Conservation (phyloP, 2,113 vertebrate species). For the Lynx canadensis region DNA sequence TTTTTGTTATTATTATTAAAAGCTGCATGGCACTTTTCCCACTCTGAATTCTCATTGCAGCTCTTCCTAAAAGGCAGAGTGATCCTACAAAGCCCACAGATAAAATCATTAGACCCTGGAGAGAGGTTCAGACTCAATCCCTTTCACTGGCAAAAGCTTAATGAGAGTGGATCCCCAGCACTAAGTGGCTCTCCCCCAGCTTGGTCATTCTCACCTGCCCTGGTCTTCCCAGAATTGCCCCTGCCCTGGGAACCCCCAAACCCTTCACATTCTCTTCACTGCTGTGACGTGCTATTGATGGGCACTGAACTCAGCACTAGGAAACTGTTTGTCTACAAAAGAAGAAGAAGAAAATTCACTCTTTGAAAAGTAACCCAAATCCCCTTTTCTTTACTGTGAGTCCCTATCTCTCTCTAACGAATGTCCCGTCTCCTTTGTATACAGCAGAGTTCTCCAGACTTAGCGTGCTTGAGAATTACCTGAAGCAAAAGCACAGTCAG, state of each 20-base stretch:
- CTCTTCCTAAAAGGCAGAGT: background rate
- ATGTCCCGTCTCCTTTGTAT: background rate
- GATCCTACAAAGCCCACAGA: background rate
- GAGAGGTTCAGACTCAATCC: background rate
- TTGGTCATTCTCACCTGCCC: too few species aligned
- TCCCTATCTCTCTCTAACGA: background rate
- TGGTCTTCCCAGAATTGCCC: background rate
- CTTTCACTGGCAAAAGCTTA: background rate
- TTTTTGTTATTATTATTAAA: background rate
- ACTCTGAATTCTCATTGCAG: background rate
- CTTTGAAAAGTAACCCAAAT: background rate
- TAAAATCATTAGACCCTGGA: conserved; percentile 20
- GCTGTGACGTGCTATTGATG: background rate
- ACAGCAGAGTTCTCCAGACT: background rate
- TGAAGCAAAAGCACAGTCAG: background rate
- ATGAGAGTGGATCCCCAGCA: background rate
- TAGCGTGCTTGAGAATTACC: background rate
- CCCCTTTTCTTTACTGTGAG: background rate
- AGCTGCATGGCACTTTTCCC: background rate
- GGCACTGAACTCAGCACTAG: background rate
- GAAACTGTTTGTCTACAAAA: background rate
- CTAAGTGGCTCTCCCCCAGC: background rate
- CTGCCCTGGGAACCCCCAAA: too few species aligned
- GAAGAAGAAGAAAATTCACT: background rate
- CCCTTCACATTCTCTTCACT: background rate